Base-by-base conservation (phyloP, 2,797 vertebrate genomes). In the Pipistrellus kuhlii region DNA sequence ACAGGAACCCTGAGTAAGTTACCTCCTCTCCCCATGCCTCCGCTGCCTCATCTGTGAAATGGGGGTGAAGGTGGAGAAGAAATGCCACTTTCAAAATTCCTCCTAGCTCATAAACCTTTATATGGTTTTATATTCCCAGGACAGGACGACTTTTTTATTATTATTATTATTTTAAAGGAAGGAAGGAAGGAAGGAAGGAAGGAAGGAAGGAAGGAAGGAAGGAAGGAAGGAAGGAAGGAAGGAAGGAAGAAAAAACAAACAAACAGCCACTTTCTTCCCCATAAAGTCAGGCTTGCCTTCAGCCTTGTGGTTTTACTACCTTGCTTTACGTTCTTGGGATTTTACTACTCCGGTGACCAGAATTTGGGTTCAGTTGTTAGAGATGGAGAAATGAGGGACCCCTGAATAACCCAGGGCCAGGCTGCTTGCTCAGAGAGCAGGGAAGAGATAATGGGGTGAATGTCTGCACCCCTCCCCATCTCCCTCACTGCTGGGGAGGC, bases 401-500 rank as follows among this genome's bases (percentile, higher is more conserved):
- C 53, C 44, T 35, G 2, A 14, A 14, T 13, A 14, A 57, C 1
- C 18, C 21, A 11, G 18, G 25, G 62, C 30, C 5, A 0, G 8
- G 38, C 46, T 35, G 53, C 72, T 3, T 14, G 48, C 25, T 17
- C 3, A 10, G 27, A 11, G 64, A 18, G 32, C 27, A 69, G 38
- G 68, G 4, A 5, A 6, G 23, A 53, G 81, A 13, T 30, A 14
- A 13, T 17, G 1, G 25, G 72, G 10, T 1, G 3, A 64, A 15
- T 21, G 25, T 20, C 64, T 0, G 1, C 12, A 59, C n/a, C 75
- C 18, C 2, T 4, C 4, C n/a, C n/a, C 12, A 6, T 7, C 38
- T 7, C 6, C 38, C 38, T 41, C 41, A 11, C 25, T 25, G 38
- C 76, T 1, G 17, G 7, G 3, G 1, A 27, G 38, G 44, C 51